These are phyloP conservation scores for Saccostrea echinata DNA, from an alignment of 1,140 invertebrate species.

Conservation along the genomic window DNA sequence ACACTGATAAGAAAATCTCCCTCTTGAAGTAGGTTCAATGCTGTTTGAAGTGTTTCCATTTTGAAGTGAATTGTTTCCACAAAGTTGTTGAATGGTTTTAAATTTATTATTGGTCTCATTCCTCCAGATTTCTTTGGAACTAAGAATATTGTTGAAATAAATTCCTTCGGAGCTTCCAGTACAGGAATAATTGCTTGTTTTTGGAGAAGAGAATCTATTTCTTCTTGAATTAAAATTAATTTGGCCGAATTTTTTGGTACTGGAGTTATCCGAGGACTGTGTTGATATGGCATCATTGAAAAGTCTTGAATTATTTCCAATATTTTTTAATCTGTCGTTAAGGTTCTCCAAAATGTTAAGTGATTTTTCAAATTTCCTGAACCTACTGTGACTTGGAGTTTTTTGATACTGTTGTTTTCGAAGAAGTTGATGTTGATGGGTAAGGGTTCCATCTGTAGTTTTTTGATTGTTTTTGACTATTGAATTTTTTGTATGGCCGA, in stretches of 20 bases:
- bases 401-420: background rate
- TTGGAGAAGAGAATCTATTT: slow-evolving; percentile 41
- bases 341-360: slow-evolving; percentile 1
- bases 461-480: no score
- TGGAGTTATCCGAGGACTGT: background rate
- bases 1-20: no score
- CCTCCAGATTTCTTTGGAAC: slow-evolving; percentile 48
- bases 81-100: slow-evolving; percentile 48
- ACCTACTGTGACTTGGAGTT: no score
- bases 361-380: background rate
- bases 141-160: slow-evolving; percentile 50
- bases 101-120: slow-evolving; percentile 31
- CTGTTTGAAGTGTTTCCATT: slow-evolving; percentile 45
- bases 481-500: background rate
- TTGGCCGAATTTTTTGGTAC: background rate
- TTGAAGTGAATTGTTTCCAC: background rate
- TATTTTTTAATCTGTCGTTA: background rate
- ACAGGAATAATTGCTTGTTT: slow-evolving; percentile 44
- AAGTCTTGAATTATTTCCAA: slow-evolving; percentile 38
- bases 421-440: background rate
- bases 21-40: slow-evolving; percentile 21
- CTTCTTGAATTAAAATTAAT: slow-evolving; percentile 1
- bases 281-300: slow-evolving; percentile 4
- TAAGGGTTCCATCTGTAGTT: background rate
- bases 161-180: background rate